Evolutionary conservation across 1,140 invertebrate species (phyloP).

Genomic region (Hermetia illucens): DNA sequence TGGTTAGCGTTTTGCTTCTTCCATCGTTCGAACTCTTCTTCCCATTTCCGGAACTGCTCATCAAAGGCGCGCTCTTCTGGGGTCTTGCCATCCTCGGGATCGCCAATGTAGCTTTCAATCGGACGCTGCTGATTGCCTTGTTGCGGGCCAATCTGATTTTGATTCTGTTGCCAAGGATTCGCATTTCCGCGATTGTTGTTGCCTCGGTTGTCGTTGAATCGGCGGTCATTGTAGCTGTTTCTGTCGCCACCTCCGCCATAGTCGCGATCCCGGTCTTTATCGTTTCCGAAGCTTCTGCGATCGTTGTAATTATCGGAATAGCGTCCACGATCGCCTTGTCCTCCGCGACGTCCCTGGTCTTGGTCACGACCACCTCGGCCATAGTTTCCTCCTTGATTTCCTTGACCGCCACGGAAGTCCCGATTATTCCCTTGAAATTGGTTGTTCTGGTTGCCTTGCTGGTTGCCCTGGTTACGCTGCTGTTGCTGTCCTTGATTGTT

Average conservation of each 20-base stretch:
- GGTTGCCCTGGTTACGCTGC: not conserved
- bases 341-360: not conserved
- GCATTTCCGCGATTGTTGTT: constrained; percentile 13
- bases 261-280: constrained; percentile 10
- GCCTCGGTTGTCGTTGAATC: constrained; percentile 3
- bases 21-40: constrained; percentile 72
- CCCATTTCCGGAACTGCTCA: constrained; percentile 69
- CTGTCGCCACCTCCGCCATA: constrained; percentile 7
- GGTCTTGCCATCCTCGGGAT: constrained; percentile 25
- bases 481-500: not conserved
- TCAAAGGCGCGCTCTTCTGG: constrained; percentile 68
- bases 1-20: constrained; percentile 71
- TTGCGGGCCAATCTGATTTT: constrained; percentile 19
- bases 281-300: constrained; percentile 7
- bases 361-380: constrained; percentile 3
- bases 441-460: constrained; percentile 9
- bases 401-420: constrained; percentile 5
- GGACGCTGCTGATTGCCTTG: not conserved
- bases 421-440: constrained; percentile 8
- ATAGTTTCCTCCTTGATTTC: constrained; percentile 4
- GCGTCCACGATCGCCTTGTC: constrained; percentile 5
- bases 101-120: not conserved
- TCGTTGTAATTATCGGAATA: constrained; percentile 9
- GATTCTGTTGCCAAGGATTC: constrained; percentile 17
- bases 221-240: no score